Evolutionary conservation across 1,140 invertebrate genomes (phyloP).

Genomic region (Scaptodrosophila lebanonensis): DNA sequence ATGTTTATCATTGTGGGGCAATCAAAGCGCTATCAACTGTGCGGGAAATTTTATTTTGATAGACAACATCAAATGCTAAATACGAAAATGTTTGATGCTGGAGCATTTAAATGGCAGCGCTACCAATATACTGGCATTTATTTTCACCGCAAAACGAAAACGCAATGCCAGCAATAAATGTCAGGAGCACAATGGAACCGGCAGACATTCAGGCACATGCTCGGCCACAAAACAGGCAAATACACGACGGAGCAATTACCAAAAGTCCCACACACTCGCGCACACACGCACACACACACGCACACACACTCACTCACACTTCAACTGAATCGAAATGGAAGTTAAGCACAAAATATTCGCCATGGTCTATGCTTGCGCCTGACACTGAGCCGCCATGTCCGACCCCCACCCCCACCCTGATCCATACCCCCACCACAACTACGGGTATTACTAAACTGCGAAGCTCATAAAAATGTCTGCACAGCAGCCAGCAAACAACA

Average conservation of each 20-base stretch:
- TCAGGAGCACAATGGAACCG: slow-evolving; percentile 18
- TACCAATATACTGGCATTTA: not conserved
- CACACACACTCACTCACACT: slow-evolving; percentile 14
- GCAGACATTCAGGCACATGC: slow-evolving; percentile 1
- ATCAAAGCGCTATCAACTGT: no score
- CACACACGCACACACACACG: slow-evolving; percentile 3
- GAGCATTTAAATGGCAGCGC: no score
- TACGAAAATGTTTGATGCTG: no score
- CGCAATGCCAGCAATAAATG: slow-evolving; percentile 31
- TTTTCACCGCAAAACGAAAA: no score
- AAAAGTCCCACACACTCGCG: slow-evolving; percentile 12
- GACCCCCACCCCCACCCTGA: not conserved
- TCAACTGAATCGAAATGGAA: slow-evolving; percentile 5
- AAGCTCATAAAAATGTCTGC: slow-evolving; percentile 69
- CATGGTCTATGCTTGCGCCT: slow-evolving; percentile 27
- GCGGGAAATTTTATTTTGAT: no score
- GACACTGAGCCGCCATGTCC: slow-evolving; percentile 28
- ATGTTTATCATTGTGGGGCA: no score
- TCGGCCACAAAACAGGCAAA: slow-evolving; percentile 17
- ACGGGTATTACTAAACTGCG: no score
- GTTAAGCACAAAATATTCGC: not conserved
- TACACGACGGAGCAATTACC: slow-evolving; percentile 31
- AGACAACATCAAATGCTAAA: no score
- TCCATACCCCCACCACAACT: slow-evolving; percentile 29
- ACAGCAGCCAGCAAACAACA: not conserved